These are phyloP conservation scores for Enchytraeus crypticus DNA, from an alignment of 2,888 invertebrate species.

Conservation along the genomic window DNA sequence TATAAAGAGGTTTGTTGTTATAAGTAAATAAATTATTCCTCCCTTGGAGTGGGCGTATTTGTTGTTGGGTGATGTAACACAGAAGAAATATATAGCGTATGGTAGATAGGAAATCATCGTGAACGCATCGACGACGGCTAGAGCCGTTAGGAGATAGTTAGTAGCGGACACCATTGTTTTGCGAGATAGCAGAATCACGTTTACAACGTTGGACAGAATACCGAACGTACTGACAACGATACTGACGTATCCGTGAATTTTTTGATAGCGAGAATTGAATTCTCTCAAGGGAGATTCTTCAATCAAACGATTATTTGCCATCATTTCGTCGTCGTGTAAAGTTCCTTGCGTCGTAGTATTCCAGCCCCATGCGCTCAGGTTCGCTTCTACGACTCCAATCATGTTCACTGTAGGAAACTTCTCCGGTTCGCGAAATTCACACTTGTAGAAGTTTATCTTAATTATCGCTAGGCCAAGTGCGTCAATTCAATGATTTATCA, in stretches of 20 bases:
- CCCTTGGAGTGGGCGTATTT: constrained; percentile 32
- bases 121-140: constrained; percentile 81
- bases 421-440: no score
- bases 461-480: no score
- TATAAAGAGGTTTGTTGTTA: constrained; percentile 43
- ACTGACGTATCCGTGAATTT: constrained; percentile 73
- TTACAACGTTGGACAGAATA: constrained; percentile 78
- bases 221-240: constrained; percentile 81
- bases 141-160: constrained; percentile 72
- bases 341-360: no score
- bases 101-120: constrained; percentile 80
- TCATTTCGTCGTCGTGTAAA: no score
- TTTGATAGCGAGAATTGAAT: constrained; percentile 32
- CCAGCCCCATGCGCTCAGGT: no score
- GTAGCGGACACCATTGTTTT: constrained; percentile 82
- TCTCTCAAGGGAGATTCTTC: neutral
- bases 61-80: constrained; percentile 15
- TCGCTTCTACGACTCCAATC: no score
- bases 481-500: no score
- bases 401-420: no score
- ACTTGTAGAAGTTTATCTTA: no score
- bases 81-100: constrained; percentile 30
- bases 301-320: neutral
- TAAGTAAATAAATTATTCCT: constrained; percentile 40
- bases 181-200: constrained; percentile 73